Evolutionary conservation across 1,140 invertebrate species (phyloP).

Genomic region (Drosophila arawakana): DNA sequence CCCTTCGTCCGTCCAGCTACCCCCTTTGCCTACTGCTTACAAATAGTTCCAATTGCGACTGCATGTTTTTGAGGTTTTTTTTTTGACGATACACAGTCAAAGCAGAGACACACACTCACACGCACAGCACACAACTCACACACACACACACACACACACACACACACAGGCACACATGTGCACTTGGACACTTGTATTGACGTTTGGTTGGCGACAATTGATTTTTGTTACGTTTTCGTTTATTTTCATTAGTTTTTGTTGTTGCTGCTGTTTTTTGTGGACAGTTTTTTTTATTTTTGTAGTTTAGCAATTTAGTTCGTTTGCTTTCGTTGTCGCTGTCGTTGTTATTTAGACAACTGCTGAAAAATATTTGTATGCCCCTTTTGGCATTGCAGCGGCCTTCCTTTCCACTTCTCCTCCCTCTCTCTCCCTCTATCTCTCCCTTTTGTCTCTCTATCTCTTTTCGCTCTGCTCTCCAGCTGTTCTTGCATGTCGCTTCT

Average conservation of each 20-base stretch:
- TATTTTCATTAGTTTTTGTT: constrained; percentile 74
- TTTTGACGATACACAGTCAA: constrained; percentile 65
- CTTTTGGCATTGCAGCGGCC: constrained; percentile 2
- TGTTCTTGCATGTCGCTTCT: constrained; percentile 23
- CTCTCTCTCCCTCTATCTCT: not conserved
- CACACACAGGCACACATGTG: constrained; percentile 33
- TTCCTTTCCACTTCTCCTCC: not conserved
- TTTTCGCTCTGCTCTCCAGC: not conserved
- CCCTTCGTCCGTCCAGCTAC: not conserved
- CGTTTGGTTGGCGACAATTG: constrained; percentile 82
- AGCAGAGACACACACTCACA: constrained; percentile 28
- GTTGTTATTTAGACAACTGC: constrained; percentile 78
- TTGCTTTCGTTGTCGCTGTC: constrained; percentile 68
- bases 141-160: constrained; percentile 6
- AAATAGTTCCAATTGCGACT: constrained; percentile 76
- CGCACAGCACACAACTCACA: constrained; percentile 4
- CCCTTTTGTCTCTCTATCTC: not conserved
- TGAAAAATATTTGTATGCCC: constrained; percentile 62
- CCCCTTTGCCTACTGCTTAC: constrained; percentile 26
- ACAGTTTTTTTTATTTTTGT: constrained; percentile 40
- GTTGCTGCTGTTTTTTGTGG: constrained; percentile 38
- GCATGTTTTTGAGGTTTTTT: constrained; percentile 50
- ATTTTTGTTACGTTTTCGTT: constrained; percentile 83
- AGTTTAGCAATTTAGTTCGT: constrained; percentile 81
- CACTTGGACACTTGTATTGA: constrained; percentile 74